Conservation (phyloP, 2,888 invertebrate genomes). For the Salpingus planirostris region DNA sequence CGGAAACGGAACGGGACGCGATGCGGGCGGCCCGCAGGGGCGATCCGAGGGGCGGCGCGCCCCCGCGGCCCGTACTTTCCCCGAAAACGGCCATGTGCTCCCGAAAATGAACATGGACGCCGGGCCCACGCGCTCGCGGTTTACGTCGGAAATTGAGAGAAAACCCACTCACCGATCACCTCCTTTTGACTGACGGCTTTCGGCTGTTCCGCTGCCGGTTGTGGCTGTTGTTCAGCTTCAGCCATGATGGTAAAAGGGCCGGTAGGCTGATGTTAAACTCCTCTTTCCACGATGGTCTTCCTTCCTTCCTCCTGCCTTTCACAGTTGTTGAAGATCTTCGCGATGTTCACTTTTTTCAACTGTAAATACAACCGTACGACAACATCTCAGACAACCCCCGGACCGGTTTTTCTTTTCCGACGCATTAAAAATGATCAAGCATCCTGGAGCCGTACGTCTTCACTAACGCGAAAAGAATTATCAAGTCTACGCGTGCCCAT, state of each 20-base stretch:
- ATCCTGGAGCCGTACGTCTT: too few relatives aligned
- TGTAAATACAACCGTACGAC: conserved; percentile 28
- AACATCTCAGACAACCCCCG: conserved; percentile 16
- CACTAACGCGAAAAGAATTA: too few relatives aligned
- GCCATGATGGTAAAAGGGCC: conserved; percentile 68
- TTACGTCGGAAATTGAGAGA: conserved; percentile 6
- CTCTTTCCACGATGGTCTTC: conserved; percentile 65
- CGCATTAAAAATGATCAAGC: too few relatives aligned
- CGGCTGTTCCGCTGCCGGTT: conserved; percentile 45
- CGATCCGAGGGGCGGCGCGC: too few relatives aligned
- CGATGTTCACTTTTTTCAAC: conserved; percentile 30
- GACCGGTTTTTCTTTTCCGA: too few relatives aligned
- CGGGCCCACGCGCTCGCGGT: conserved; percentile 18
- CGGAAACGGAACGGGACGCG: too few relatives aligned
- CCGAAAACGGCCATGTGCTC: conserved; percentile 31
- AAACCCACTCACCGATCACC: conserved; percentile 66
- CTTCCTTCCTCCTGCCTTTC: conserved; percentile 48
- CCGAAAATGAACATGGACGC: conserved; percentile 35
- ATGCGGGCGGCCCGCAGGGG: too few relatives aligned
- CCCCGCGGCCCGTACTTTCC: conserved; percentile 2
- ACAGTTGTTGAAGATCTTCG: conserved; percentile 43
- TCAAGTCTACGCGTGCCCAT: too few relatives aligned
- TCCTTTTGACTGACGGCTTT: conserved; percentile 72
- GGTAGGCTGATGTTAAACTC: conserved; percentile 69
- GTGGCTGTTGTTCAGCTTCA: conserved; percentile 78